A percentile compares a stretch with the other conserved stretches of the same genome.
phyloP scores from a whole-genome alignment of 2,797 vertebrate species.

The Coregonus suidteri region DNA sequence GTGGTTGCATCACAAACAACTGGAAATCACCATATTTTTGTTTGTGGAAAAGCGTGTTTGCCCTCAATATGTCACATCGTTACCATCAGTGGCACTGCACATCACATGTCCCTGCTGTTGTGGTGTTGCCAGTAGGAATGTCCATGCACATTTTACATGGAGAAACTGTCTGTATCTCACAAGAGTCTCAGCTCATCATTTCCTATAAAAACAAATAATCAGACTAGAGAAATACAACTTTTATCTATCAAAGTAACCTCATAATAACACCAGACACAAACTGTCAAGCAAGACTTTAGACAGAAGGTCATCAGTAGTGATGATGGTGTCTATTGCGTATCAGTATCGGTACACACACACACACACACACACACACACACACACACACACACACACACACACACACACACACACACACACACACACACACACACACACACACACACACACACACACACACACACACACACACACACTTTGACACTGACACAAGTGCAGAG shows the following conservation, averaged over 20 bases:
- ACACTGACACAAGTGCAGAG: conserved; percentile 46
- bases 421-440: conserved; percentile 14
- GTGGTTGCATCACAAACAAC: conserved; percentile 68
- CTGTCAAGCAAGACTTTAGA: conserved; percentile 8
- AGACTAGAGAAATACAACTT: conserved; percentile 22
- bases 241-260: conserved; percentile 18
- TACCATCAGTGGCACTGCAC: conserved; percentile 63
- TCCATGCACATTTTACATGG: conserved; percentile 46
- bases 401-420: conserved; percentile 5
- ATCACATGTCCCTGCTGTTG: conserved; percentile 70
- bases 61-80: conserved; percentile 73
- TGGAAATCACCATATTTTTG: conserved; percentile 70
- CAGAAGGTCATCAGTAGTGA: not conserved
- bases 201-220: conserved; percentile 37
- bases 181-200: conserved; percentile 35
- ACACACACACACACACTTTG: conserved; percentile 9
- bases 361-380: conserved; percentile 18
- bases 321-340: not conserved
- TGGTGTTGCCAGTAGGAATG: conserved; percentile 60
- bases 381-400: conserved; percentile 13
- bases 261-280: conserved; percentile 10
- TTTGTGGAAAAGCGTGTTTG: conserved; percentile 71
- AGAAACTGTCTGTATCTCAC: conserved; percentile 21
- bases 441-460: conserved; percentile 9
- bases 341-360: not conserved